A percentile compares a stretch with the other conserved stretches of the same genome.
Evolutionary conservation across 2,888 invertebrate genomes (phyloP).

Genomic region (Griposia aprilina): DNA sequence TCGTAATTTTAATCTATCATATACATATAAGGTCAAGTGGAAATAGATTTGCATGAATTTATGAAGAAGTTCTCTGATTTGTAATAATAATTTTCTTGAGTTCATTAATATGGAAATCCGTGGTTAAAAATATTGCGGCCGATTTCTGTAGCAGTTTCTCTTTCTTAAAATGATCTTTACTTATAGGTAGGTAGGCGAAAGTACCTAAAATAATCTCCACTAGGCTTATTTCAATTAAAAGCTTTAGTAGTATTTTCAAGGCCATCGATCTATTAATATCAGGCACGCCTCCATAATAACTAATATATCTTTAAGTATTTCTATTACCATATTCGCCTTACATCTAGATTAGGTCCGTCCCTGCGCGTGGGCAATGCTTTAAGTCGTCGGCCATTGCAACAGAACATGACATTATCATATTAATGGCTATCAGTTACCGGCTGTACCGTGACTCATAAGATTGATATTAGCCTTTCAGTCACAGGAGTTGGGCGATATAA

Average conservation of each 20-base stretch:
- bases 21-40: not conserved
- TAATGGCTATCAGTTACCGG: constrained; percentile 47
- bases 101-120: not conserved
- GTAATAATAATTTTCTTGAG: no score
- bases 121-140: not conserved
- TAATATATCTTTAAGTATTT: constrained; percentile 23
- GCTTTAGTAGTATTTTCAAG: not conserved
- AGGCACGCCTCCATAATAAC: constrained; percentile 2
- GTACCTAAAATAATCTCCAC: not conserved
- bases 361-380: constrained; percentile 58
- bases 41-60: not conserved
- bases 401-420: constrained; percentile 63
- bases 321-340: constrained; percentile 20
- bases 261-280: constrained; percentile 1
- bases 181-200: no score
- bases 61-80: not conserved
- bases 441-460: constrained; percentile 46
- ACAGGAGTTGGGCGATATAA: not conserved
- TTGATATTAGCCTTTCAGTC: constrained; percentile 3
- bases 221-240: not conserved
- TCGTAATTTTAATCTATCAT: no score
- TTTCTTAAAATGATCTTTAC: not conserved
- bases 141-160: not conserved
- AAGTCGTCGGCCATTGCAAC: constrained; percentile 49
- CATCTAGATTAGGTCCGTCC: constrained; percentile 49